Evolutionary conservation across 2,113 vertebrate species (phyloP).

Genomic region (Phrynosoma platyrhinos): DNA sequence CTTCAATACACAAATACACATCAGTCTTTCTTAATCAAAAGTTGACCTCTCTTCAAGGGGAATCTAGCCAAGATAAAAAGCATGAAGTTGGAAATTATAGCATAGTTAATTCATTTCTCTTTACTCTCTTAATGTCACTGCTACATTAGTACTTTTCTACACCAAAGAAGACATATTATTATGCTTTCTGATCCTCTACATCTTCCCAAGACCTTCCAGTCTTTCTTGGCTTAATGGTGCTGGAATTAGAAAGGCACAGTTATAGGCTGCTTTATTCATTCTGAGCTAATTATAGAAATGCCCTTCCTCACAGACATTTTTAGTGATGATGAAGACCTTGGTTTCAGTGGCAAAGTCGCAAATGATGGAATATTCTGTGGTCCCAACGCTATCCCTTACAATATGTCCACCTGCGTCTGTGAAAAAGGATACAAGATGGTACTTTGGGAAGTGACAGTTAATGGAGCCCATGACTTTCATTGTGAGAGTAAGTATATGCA

Average conservation of each 20-base stretch:
- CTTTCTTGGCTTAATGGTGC: background rate
- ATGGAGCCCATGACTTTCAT: background rate
- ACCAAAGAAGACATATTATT: background rate
- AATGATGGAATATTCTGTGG: rapidly evolving
- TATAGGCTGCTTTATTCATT: background rate
- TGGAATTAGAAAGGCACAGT: background rate
- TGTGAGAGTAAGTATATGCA: conserved; percentile 16
- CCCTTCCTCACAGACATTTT: background rate
- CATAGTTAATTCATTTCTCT: background rate
- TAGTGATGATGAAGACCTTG: background rate
- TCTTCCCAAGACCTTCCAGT: background rate
- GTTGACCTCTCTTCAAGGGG: background rate
- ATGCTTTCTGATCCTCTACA: background rate
- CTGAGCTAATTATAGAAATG: background rate
- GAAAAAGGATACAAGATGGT: background rate
- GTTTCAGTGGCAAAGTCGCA: rapidly evolving
- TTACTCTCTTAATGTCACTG: background rate
- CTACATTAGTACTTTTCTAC: background rate
- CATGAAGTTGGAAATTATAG: background rate
- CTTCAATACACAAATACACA: background rate
- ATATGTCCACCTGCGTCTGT: background rate
- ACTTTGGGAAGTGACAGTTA: too few species aligned
- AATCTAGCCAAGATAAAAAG: background rate
- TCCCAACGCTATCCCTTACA: too few species aligned
- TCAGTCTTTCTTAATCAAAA: background rate